Evolutionary conservation across 35 echinoderm and acorn worm genomes (phyloP), one percentile per base, ranked within the genome.

Genomic region (Holothuria glaberrima): DNA sequence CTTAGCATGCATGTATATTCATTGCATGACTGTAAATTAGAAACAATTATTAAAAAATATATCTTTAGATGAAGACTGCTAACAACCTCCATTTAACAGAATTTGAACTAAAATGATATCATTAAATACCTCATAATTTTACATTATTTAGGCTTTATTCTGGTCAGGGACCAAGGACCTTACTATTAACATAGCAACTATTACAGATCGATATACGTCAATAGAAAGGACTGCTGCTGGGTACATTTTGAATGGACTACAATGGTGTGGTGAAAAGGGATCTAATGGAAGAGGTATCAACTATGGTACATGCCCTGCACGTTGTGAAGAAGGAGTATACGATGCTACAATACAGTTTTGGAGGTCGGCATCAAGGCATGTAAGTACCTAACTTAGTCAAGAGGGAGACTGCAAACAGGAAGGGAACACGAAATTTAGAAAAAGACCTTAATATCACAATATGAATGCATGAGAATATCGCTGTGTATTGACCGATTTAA

Each of bases 121-220:
- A n/a, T n/a, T n/a, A n/a, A n/a, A n/a, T n/a, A n/a, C n/a, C n/a
- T n/a, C n/a, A n/a, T n/a, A n/a, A n/a, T 34, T 59, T 13, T 62
- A 17, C 33, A 33, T 85, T 46, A 3, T 60, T 21, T 24, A 86
- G 83, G 64, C 83, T 41, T 16, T 86, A 20, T 86, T 86, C 41
- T 86, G 83, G 83, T 86, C 83, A 38, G 83, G 83, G 35, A 86
- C 83, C 5, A 38, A 18, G 36, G 63, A 64, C 6, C 36, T 86
- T 30, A 58, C 83, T 20, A 22, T 86, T 68, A 86, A 86, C 48
- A 13, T 86, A 12, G 83, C 83, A 17, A 86, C 83, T 32, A 59
- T 86, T 0, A 86, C 83, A 4, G 65, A 60, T 68, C 18, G 58
- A 16, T 86, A 86, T 30, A 86, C 83, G 0, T 20, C 83, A 19